These are phyloP conservation scores for Spodoptera exigua DNA, from an alignment of 2,888 invertebrate species.

Conservation along the genomic window DNA sequence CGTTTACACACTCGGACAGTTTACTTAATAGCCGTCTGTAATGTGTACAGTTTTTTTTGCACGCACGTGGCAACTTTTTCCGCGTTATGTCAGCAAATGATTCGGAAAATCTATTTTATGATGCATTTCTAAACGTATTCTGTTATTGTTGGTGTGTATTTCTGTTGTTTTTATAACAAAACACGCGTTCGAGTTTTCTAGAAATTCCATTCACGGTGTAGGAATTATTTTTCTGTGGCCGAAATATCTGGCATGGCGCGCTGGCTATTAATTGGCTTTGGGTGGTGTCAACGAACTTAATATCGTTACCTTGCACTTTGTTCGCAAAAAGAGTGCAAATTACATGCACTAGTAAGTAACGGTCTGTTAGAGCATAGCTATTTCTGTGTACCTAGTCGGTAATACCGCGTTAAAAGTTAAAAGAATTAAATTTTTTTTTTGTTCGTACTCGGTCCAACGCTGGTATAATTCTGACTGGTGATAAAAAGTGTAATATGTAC, in stretches of 20 bases:
- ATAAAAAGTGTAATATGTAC: conserved; percentile 48
- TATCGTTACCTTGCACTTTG: conserved; percentile 32
- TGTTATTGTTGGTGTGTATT: conserved; percentile 8
- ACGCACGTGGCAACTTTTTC: conserved; percentile 63
- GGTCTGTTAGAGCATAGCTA: conserved; percentile 47
- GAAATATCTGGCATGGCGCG: background rate
- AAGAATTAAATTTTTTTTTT: conserved; percentile 38
- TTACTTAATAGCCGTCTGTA: conserved; percentile 65
- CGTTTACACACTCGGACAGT: conserved; percentile 66
- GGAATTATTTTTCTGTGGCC: conserved; percentile 9
- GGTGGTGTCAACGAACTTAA: conserved; percentile 47
- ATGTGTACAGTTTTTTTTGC: conserved; percentile 61
- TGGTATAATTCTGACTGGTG: conserved; percentile 33
- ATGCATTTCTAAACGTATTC: conserved; percentile 42
- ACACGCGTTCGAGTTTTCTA: conserved; percentile 2
- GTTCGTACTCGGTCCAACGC: conserved; percentile 7
- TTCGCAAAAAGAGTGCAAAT: conserved; percentile 38
- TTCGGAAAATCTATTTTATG: conserved; percentile 68
- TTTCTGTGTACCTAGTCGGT: conserved; percentile 24
- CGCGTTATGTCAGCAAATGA: conserved; percentile 61
- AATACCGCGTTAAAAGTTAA: conserved; percentile 29
- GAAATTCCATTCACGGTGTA: conserved; percentile 9
- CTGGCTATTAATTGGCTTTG: conserved; percentile 10
- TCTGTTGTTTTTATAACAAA: conserved; percentile 13
- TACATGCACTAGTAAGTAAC: conserved; percentile 47